Evolutionary conservation across 1,140 invertebrate species (phyloP).

Genomic region (Metaphire vulgaris): DNA sequence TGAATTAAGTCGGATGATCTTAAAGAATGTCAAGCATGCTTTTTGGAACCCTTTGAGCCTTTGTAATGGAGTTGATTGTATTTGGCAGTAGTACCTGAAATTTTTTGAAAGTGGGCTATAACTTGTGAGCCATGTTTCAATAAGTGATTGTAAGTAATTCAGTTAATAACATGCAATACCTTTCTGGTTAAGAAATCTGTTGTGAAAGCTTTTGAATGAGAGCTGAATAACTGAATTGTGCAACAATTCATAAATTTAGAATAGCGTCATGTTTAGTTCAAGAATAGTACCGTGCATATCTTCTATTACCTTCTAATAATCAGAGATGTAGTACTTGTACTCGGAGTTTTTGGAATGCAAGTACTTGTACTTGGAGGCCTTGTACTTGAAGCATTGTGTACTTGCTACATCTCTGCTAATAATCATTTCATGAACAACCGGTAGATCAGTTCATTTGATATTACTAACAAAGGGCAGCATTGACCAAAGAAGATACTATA

Average conservation of each 20-base stretch:
- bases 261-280: too few relatives aligned
- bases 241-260: too few relatives aligned
- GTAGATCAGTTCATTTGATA: background rate
- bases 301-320: too few relatives aligned
- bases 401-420: too few relatives aligned
- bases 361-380: background rate
- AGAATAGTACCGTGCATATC: too few relatives aligned
- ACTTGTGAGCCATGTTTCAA: background rate
- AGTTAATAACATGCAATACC: background rate
- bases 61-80: background rate
- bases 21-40: too few relatives aligned
- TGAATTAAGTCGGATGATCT: too few relatives aligned
- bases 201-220: background rate
- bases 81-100: background rate
- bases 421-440: background rate
- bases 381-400: too few relatives aligned
- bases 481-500: background rate
- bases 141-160: background rate
- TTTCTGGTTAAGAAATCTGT: background rate
- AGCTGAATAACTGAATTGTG: background rate
- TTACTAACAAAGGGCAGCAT: background rate
- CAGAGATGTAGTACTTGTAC: background rate
- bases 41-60: background rate
- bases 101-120: background rate
- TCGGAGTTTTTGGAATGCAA: background rate